phyloP scores from a whole-genome alignment of 2,888 invertebrate species.

The Drosophila atripex region DNA sequence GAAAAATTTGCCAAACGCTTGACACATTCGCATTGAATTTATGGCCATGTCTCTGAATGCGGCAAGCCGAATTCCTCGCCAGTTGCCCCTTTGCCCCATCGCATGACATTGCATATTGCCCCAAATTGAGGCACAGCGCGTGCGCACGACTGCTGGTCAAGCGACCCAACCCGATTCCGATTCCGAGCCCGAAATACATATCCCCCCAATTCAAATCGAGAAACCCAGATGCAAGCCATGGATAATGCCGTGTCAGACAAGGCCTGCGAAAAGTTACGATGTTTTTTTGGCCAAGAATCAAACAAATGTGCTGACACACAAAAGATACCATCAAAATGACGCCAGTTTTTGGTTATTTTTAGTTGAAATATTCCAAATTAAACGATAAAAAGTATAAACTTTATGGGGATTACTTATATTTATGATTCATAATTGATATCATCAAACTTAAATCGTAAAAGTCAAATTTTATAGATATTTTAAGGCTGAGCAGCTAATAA shows the following conservation, averaged over 20 bases:
- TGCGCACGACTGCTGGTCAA: conserved; percentile 34
- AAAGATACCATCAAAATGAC: conserved; percentile 28
- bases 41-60: conserved; percentile 52
- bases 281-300: conserved; percentile 18
- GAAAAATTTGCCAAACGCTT: conserved; percentile 60
- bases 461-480: background rate
- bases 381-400: background rate
- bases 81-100: conserved; percentile 17
- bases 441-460: too few species aligned
- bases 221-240: conserved; percentile 38
- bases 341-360: background rate
- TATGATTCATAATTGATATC: too few species aligned
- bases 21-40: conserved; percentile 66
- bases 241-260: conserved; percentile 28
- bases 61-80: conserved; percentile 27
- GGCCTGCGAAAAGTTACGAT: conserved; percentile 29
- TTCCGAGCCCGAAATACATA: conserved; percentile 3
- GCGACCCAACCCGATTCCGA: conserved; percentile 34
- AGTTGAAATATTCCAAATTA: background rate
- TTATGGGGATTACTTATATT: background rate
- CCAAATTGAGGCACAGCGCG: conserved; percentile 46
- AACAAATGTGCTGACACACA: conserved; percentile 37
- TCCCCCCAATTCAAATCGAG: conserved; percentile 27
- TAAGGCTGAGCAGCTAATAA: background rate
- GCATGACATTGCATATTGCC: conserved; percentile 54